Evolutionary conservation across 2,797 vertebrate species (phyloP), one percentile per base, ranked within the genome.

Genomic region (Luscinia megarhynchos): DNA sequence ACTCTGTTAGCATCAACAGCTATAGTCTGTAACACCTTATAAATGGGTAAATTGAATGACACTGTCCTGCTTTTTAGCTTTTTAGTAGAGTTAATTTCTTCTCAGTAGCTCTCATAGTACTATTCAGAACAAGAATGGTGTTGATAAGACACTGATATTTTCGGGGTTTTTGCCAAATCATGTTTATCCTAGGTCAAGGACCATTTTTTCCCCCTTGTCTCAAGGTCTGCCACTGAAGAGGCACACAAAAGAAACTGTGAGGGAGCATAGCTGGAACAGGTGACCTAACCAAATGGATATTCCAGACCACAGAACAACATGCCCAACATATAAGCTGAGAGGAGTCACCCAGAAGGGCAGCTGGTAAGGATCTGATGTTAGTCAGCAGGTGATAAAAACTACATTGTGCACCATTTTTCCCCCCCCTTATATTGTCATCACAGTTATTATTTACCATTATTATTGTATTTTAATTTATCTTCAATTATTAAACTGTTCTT

Each of bases 1-100:
- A 53, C 1, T 0, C 12, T 0, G 0, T 8, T 45, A 50, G 20
- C 34, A 50, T 23, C 51, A 43, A 64, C 46, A 38, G 3, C 20
- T 22, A 10, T 5, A 18, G 8, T 13, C 24, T 64, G 18, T 34
- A 76, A 57, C 0, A 3, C 32, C 54, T 62, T 27, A 38, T 74
- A 63, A 86, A 29, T n/a, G 22, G 0, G 27, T 19, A 62, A 41
- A 46, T 4, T n/a, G 40, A 66, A 54, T 12, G 9, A 55, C 5
- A 19, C 6, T 22, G 43, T 12, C 32, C 61, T 51, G 32, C 20
- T 32, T 84, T 41, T 36, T 10, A 30, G 24, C 21, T 34, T 34
- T 34, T 29, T 15, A 14, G 16, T 14, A 48, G 10, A 55, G 41
- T 23, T 50, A 50, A 15, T 27, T 50, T 27, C 48, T 50, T 50